Conservation (phyloP, 2,797 vertebrate species). For the Phyllotis vaccarum region DNA sequence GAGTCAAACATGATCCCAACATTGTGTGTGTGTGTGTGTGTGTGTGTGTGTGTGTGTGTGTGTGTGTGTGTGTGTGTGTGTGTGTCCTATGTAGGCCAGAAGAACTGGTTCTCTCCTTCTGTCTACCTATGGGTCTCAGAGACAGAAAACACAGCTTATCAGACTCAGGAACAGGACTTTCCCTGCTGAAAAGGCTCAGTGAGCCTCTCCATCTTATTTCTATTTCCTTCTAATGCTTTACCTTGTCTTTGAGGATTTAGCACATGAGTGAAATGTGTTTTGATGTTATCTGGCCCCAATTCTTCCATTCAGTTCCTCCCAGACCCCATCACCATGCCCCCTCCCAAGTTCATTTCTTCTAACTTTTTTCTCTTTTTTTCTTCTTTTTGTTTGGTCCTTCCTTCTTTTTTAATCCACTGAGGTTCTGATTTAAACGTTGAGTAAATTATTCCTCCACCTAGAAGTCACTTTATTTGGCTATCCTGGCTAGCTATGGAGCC, state of each 20-base stretch:
- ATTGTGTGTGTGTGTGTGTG: neutral
- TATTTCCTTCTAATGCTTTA: neutral
- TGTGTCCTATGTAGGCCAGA: neutral
- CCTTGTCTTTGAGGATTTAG: neutral
- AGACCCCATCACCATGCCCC: neutral
- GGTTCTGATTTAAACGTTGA: neutral
- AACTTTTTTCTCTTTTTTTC: neutral
- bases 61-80: neutral
- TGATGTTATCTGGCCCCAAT: neutral
- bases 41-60: neutral
- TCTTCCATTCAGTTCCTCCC: too few species aligned
- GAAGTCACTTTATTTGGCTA: neutral
- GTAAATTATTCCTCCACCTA: neutral
- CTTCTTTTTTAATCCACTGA: neutral
- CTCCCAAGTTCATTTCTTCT: neutral
- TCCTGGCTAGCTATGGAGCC: neutral
- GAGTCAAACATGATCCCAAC: too few species aligned
- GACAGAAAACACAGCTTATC: neutral
- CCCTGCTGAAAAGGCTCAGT: neutral
- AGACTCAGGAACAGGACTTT: neutral
- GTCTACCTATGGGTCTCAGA: neutral
- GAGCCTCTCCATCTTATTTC: neutral
- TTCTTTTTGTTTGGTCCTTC: too few species aligned
- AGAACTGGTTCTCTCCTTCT: neutral
- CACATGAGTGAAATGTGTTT: neutral